These are phyloP conservation scores for Hemitrygon akajei DNA, from an alignment of 2,797 vertebrate genomes.

Conservation along the genomic window DNA sequence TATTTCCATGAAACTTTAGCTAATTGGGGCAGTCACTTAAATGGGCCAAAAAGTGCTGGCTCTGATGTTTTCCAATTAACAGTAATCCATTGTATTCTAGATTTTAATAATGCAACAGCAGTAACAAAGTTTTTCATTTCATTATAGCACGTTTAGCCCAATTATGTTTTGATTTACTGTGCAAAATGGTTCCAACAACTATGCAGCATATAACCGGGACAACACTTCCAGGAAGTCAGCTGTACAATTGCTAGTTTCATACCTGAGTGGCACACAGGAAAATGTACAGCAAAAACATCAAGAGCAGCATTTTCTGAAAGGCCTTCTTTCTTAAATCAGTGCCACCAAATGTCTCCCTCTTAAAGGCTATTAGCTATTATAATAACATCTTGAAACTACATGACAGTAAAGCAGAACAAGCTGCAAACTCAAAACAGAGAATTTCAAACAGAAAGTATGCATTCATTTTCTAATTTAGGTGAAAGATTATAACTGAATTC, in stretches of 20 bases:
- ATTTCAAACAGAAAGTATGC: not conserved
- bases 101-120: not conserved
- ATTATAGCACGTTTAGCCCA: not conserved
- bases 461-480: not conserved
- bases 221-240: not conserved
- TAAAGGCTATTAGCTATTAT: not conserved
- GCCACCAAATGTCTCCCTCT: not conserved
- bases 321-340: not conserved
- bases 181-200: not conserved
- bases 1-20: too few species aligned
- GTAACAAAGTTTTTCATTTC: not conserved
- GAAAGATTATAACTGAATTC: not conserved
- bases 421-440: not conserved
- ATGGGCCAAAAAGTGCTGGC: too few species aligned
- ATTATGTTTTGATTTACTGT: not conserved
- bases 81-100: not conserved
- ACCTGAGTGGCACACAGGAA: not conserved
- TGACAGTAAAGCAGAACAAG: too few species aligned
- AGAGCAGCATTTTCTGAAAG: not conserved
- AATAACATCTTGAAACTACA: not conserved
- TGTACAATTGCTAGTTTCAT: not conserved
- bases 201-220: not conserved
- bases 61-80: too few species aligned
- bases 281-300: not conserved
- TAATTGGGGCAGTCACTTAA: too few species aligned